phyloP scores from a whole-genome alignment of 2,888 invertebrate genomes.

The Agrochola litura region DNA sequence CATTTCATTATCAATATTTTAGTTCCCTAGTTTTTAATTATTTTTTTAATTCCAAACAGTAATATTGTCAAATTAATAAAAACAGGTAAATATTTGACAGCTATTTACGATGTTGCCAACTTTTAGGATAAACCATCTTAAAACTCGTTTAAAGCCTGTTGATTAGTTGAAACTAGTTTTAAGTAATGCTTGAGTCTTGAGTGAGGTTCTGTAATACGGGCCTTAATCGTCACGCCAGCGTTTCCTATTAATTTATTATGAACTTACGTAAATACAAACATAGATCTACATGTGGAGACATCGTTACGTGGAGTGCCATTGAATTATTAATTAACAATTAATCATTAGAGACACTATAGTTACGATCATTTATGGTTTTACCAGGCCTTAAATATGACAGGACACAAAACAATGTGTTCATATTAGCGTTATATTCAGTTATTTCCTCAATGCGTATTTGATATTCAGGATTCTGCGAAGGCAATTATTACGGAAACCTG shows the following conservation, averaged over 20 bases:
- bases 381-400: not conserved
- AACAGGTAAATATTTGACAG: too few relatives aligned
- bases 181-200: too few relatives aligned
- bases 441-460: slow-evolving; percentile 17
- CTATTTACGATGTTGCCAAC: too few relatives aligned
- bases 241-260: not conserved
- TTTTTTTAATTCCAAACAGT: too few relatives aligned
- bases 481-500: too few relatives aligned
- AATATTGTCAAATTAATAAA: too few relatives aligned
- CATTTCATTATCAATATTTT: too few relatives aligned
- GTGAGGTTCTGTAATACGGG: too few relatives aligned
- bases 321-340: not conserved
- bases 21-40: too few relatives aligned
- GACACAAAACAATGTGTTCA: not conserved
- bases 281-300: not conserved
- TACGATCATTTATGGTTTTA: slow-evolving; percentile 4
- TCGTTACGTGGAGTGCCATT: not conserved
- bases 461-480: not conserved
- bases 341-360: not conserved
- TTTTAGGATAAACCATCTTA: too few relatives aligned
- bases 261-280: not conserved
- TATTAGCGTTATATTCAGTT: not conserved
- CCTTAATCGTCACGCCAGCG: not conserved
- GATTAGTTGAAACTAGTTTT: too few relatives aligned
- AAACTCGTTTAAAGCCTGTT: too few relatives aligned